phyloP scores from a whole-genome alignment of 2,113 vertebrate genomes.

The Callipepla squamata region DNA sequence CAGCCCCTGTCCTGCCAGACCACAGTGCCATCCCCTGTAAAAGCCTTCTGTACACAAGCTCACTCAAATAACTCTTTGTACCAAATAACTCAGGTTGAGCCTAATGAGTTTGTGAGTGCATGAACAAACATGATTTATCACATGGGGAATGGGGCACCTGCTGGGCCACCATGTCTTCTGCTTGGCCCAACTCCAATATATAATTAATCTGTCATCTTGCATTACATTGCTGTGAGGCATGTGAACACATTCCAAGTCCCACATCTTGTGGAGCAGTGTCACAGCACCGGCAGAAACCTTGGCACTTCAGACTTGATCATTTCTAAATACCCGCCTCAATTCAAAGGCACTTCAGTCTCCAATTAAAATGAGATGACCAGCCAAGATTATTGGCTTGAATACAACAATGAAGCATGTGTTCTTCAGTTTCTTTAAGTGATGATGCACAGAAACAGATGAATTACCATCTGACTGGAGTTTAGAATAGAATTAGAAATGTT shows the following conservation, averaged over 20 bases:
- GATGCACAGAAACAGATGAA: background rate
- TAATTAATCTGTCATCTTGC: slow-evolving; percentile 74
- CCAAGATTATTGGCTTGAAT: background rate
- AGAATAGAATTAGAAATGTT: background rate
- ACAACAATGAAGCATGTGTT: background rate
- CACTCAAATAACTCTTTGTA: background rate
- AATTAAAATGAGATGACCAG: background rate
- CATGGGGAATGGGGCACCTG: slow-evolving; percentile 6
- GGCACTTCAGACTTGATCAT: background rate
- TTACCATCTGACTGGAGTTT: background rate
- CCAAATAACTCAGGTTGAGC: slow-evolving; percentile 24
- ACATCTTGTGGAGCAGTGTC: background rate
- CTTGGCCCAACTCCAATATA: slow-evolving; percentile 54
- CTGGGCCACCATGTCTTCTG: slow-evolving; percentile 23
- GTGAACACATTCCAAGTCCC: slow-evolving; percentile 45
- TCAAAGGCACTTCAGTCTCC: background rate
- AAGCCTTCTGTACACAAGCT: background rate
- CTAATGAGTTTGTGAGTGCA: slow-evolving; percentile 68
- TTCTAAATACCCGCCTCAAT: background rate
- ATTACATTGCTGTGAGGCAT: slow-evolving; percentile 30
- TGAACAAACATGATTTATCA: slow-evolving; percentile 44
- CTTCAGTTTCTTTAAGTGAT: background rate
- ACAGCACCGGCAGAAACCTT: background rate
- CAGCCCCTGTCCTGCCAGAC: background rate
- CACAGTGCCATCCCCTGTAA: background rate